A percentile compares a stretch with the other conserved stretches of the same genome.
Evolutionary conservation across 2,113 vertebrate species (phyloP).

Genomic region (Tupaia tana): DNA sequence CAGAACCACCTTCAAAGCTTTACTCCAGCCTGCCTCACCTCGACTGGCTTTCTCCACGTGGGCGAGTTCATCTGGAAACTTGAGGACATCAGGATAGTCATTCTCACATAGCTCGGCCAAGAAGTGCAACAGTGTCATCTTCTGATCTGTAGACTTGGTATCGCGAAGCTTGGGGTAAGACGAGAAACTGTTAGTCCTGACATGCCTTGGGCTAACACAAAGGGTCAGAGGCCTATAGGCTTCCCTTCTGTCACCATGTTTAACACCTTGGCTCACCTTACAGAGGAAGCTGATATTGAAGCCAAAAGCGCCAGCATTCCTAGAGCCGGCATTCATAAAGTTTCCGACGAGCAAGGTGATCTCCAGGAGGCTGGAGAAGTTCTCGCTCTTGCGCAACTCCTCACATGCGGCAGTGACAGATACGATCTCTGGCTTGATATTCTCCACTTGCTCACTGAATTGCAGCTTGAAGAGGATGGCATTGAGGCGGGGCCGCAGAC

Average conservation of each 20-base stretch:
- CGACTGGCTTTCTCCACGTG: constrained; percentile 95
- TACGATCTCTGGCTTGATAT: constrained; percentile 95
- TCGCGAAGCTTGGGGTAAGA: constrained; percentile 87
- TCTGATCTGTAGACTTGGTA: constrained; percentile 90
- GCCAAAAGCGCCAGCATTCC: constrained; percentile 93
- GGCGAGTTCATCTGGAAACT: constrained; percentile 92
- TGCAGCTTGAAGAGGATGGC: constrained; percentile 94
- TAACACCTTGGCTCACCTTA: constrained; percentile 84
- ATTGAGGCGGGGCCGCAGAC: constrained; percentile 89
- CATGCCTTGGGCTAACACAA: too few relatives aligned
- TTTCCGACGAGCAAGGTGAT: constrained; percentile 93
- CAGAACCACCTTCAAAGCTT: not conserved
- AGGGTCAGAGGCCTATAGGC: not conserved
- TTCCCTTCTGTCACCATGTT: not conserved
- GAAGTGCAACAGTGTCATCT: constrained; percentile 94
- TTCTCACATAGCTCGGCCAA: constrained; percentile 92
- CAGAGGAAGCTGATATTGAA: constrained; percentile 92
- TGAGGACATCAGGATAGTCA: constrained; percentile 90
- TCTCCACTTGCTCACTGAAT: constrained; percentile 94
- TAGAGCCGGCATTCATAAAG: constrained; percentile 94
- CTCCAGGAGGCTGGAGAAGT: constrained; percentile 90
- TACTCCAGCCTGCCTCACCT: constrained; percentile 84
- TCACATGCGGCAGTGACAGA: constrained; percentile 95
- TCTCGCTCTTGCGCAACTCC: constrained; percentile 90
- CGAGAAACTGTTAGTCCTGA: rapidly evolving